phyloP scores from a whole-genome alignment of 2,888 invertebrate species.

The Lordiphosa andalusiaca region DNA sequence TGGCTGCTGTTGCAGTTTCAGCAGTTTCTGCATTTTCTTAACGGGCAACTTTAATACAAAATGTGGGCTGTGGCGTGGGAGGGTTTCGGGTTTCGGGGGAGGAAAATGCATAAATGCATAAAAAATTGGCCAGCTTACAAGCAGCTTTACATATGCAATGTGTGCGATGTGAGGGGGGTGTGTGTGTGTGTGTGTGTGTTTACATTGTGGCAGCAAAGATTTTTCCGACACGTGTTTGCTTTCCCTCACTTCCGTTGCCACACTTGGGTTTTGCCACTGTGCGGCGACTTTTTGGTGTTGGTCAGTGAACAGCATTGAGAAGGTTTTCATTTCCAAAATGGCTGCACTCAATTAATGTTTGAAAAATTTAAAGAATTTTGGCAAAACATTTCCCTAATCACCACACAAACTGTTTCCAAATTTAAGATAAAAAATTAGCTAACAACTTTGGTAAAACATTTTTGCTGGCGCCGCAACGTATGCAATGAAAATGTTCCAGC shows the following conservation, averaged over 20 bases:
- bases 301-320: not conserved
- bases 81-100: conserved; percentile 7
- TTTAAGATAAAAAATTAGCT: conserved; percentile 14
- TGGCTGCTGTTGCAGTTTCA: conserved; percentile 39
- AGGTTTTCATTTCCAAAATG: not conserved
- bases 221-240: conserved; percentile 69
- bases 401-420: conserved; percentile 1
- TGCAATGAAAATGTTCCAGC: conserved; percentile 4
- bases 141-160: conserved; percentile 69
- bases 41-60: conserved; percentile 55
- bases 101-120: conserved; percentile 72
- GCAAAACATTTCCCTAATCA: conserved; percentile 4
- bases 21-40: conserved; percentile 50
- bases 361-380: not conserved
- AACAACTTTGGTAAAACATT: conserved; percentile 8
- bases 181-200: conserved; percentile 36
- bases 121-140: conserved; percentile 73
- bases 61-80: conserved; percentile 2
- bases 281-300: conserved; percentile 21
- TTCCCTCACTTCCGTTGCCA: conserved; percentile 64
- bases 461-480: conserved; percentile 8
- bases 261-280: conserved; percentile 26
- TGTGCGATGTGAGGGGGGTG: conserved; percentile 17
- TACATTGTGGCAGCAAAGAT: conserved; percentile 64
- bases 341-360: conserved; percentile 17